Evolutionary conservation across 2,797 vertebrate genomes (phyloP), one percentile per base, ranked within the genome.

Genomic region (Discoglossus pictus): DNA sequence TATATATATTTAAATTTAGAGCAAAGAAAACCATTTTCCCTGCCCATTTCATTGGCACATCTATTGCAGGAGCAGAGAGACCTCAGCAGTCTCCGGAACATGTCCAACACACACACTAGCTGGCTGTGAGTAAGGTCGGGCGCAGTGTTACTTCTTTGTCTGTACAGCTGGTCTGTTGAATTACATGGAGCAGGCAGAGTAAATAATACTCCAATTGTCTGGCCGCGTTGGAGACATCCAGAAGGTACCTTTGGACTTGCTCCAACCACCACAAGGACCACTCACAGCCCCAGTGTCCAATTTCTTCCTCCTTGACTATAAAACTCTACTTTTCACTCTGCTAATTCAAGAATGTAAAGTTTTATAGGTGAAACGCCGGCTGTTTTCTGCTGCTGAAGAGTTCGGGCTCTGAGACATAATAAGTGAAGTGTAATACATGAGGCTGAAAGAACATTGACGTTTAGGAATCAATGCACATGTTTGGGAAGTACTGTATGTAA

Each of bases 161-260:
- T 86, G 75, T 73, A 78, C 88, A 91, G 88, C 87, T 91, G 89
- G 88, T 83, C 86, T 90, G 84, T 86, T 77, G 75, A 86, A 84
- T 82, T 75, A 82, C 83, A 80, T 63, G 78, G 78, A 87, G 84
- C 82, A 82, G 82, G 83, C 73, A 79, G 81, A 74, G 83, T 88
- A 89, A 87, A 91, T 90, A 90, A 90, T 88, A 84, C 85, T 54
- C 58, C 85, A 81, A 90, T 90, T 90, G 88, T 91, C 82, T 88
- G 86, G 82, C 72, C 76, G 74, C 82, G 87, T 83, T 86, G 84
- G 81, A 88, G 86, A 87, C 86, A 88, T 87, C 90, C 89, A 91
- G 88, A 89, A 90, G 89, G 89, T 88, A 86, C 85, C 82, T 87
- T 89, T 91, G 89, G 88, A 86, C 67, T 50, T 4, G 24, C 1